Percentiles rank a stretch among this genome's conserved stretches.
Conservation (phyloP, 2,797 vertebrate species). For the Gymnocypris eckloni region DNA sequence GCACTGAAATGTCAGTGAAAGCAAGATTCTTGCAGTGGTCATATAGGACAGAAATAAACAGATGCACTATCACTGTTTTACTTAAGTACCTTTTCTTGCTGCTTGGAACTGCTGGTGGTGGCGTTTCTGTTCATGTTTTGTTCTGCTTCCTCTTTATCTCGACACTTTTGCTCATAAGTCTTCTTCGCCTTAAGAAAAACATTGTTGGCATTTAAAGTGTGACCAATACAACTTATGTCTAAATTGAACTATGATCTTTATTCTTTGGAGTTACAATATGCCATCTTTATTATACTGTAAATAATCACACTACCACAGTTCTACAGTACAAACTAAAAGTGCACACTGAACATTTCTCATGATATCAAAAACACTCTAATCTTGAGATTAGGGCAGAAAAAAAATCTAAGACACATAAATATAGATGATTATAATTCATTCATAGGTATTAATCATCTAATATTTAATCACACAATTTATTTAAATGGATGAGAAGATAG, state of each 20-base stretch:
- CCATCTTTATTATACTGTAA: not conserved
- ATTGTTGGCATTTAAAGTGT: not conserved
- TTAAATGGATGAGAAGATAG: not conserved
- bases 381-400: not conserved
- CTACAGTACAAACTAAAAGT: not conserved
- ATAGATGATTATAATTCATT: not conserved
- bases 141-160: conserved; percentile 94
- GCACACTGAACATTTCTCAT: not conserved
- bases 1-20: not conserved
- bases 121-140: conserved; percentile 88
- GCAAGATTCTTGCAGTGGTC: not conserved
- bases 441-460: not conserved
- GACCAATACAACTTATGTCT: not conserved
- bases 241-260: not conserved
- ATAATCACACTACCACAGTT: not conserved
- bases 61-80: not conserved
- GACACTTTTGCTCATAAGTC: conserved; percentile 91
- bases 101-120: conserved; percentile 83
- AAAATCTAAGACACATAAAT: not conserved
- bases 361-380: not conserved
- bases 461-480: not conserved
- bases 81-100: conserved; percentile 89
- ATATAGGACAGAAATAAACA: too few relatives aligned
- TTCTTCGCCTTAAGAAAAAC: conserved; percentile 83
- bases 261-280: not conserved